Evolutionary conservation across 2,797 vertebrate genomes (phyloP), one percentile per base, ranked within the genome.

Genomic region (Oophaga sylvatica): DNA sequence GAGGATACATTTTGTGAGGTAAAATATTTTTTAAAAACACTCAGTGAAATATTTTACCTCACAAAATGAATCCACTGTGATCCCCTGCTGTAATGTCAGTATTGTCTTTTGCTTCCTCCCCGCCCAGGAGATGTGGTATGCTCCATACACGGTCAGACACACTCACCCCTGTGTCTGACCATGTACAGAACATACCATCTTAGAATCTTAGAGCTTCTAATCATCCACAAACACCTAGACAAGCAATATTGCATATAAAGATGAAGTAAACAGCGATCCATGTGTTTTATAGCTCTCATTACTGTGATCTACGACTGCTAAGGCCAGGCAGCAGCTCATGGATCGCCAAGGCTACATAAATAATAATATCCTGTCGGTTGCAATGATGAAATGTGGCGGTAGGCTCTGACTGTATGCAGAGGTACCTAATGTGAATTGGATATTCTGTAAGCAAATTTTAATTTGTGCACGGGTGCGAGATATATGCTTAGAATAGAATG

Each of bases 301-400:
- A 53, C 26, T 15, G 26, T 87, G 80, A 82, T 87, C 45, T 57
- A 87, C 83, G 48, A 29, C 67, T 82, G 60, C 60, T 63, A 63
- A 81, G 31, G 35, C 20, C 29, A 81, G 20, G 71, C 41, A 57
- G 29, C 65, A 67, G 41, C 60, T 68, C 62, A 87, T 29, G 8
- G 71, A 80, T 41, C n/a, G 65, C 35, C 53, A 60, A 48, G 22
- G 67, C 56, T 80, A 81, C 65, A 86, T 80, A 80, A 62, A 81
- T 81, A 73, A 80, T 62, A 80, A 87, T 63, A 71, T 80, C 31
- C 65, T 62, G 29, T 71, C 48, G 12, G 53, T 45, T 20, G 65
- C 56, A 86, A 80, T 59, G 48, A 59, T 80, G 77, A 71, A 35
- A 86, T 41, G 48, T 80, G 65, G 48, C 35, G 1, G 45, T 29